Evolutionary conservation across 2,888 invertebrate genomes (phyloP), one percentile per base, ranked within the genome.

Genomic region (Synanthedon myopaeformis): DNA sequence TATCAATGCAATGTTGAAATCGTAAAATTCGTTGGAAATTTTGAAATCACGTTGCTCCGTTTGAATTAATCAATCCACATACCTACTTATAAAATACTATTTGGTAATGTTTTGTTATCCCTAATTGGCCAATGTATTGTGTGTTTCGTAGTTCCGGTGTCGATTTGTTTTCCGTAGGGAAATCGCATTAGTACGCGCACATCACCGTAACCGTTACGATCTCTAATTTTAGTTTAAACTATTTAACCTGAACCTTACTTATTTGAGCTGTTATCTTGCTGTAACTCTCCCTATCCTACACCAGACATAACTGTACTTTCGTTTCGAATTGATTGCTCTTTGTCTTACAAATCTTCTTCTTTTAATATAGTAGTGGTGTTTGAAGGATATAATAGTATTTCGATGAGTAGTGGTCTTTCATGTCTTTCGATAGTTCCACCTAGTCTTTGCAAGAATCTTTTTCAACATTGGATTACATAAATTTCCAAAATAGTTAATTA

Each of bases 161-260:
- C 49, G 23, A 49, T 49, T 49, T 49, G 49, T 49, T 49, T 49
- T 17, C 19, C 49, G 23, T 41, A 59, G 63, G 61, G 68, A 69
- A 72, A 72, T 67, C 64, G 65, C 55, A 63, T 65, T 65, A 64
- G 59, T 57, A 59, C 49, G 61, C 58, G 54, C 63, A 61, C 59
- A 58, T 58, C 55, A 54, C 54, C 72, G 70, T 65, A 66, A 69
- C 75, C 60, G 74, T 73, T 70, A 63, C 75, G 72, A 70, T 75
- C 72, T 72, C 69, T 73, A 68, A 60, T 58, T 62, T 54, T 61
- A 35, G 3, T 35, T 35, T 35, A 35, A 35, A 59, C 60, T 54
- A 56, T 56, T 64, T 64, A 64, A 69, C 70, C 65, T 53, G 53
- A 53, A 54, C 59, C 55, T 55, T 54, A 54, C 49, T 55, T 54